Base-by-base conservation (phyloP, 2,797 vertebrate species). In the Rhodeus uyekii region DNA sequence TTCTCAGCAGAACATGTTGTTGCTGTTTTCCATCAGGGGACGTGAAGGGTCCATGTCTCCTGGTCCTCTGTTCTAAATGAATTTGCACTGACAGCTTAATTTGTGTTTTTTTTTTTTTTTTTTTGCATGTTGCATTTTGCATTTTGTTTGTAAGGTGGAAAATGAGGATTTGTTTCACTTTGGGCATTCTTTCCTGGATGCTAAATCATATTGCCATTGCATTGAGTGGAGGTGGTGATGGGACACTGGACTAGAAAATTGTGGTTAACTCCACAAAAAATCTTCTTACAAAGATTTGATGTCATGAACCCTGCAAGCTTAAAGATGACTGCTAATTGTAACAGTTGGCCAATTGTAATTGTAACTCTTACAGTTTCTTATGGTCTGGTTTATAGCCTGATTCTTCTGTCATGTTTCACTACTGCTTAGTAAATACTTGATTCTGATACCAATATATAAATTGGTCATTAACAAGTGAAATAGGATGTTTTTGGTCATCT, bases 1-100 rank as follows among this genome's bases (percentile, higher is more conserved):
- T 89, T 84, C 76, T 76, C 71, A 4, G 73, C 81, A 67, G 68
- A 79, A 85, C 55, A 10, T 53, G 77, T 81, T 82, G 78, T 83
- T 81, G 78, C 82, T 78, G 72, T 83, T 76, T 86, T 76, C 76
- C 76, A 82, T 88, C 80, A 61, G 77, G 79, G 61, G 82, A 86
- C 58, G 55, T 76, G 46, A 83, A 86, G 85, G 86, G 64, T 19
- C 60, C 68, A 73, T 32, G 34, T 80, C 65, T 85, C 65, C 68
- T 78, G 82, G 76, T 86, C 78, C 64, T 81, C 71, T 29, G 8
- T 87, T 86, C 78, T 83, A 82, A 86, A 84, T 75, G 64, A 44
- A 77, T 84, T 81, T 74, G 75, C 69, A 64, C 42, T 83, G 80
- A 87, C 82, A 84, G 84, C 76, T 81, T 84, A 55, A 86, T 87